Evolutionary conservation across 1,140 invertebrate genomes (phyloP), one percentile per base, ranked within the genome.

Genomic region (Atta texana): DNA sequence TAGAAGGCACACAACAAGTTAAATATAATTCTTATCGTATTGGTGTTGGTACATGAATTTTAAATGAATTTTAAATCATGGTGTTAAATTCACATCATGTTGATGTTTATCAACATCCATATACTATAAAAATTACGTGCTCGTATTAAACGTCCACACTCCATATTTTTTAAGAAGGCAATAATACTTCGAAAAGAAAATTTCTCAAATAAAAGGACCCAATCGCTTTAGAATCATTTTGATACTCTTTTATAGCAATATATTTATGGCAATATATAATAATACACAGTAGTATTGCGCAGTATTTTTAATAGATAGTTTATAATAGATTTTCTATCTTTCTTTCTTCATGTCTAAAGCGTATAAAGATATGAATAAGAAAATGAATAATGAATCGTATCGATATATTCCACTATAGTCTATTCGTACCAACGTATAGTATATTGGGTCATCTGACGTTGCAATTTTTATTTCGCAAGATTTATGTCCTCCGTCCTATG

Each of bases 381-480:
- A 24, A 28, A 69, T 55, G 51, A 68, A 66, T 78, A 78, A 69
- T 57, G 66, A 31, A 71, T 44, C 31, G 18, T 6, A n/a, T 39
- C 53, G 72, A 34, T 53, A 21, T 55, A 34, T 55, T 49, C 55
- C 24, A 28, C 28, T 21, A 31, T 55, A 39, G 28, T 74, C 55
- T 34, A 61, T 82, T 59, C 31, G 68, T 71, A 49, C 18, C 28
- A 55, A 59, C 24, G 21, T 28, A 44, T 44, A 44, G 31, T 34
- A 31, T 77, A 53, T 31, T 34, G 69, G 61, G 39, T 53, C 78
- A 53, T 68, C 55, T 53, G 57, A 55, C 53, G 63, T 68, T 80
- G 80, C 80, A 84, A 84, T 84, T 84, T 84, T 84, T 84, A 84
- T 84, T 69, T 61, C 24, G 5, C 49, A 8, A 7, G 24, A 88